Evolutionary conservation across 1,140 invertebrate genomes (phyloP), one percentile per base, ranked within the genome.

Genomic region (Lepidurus packardi): DNA sequence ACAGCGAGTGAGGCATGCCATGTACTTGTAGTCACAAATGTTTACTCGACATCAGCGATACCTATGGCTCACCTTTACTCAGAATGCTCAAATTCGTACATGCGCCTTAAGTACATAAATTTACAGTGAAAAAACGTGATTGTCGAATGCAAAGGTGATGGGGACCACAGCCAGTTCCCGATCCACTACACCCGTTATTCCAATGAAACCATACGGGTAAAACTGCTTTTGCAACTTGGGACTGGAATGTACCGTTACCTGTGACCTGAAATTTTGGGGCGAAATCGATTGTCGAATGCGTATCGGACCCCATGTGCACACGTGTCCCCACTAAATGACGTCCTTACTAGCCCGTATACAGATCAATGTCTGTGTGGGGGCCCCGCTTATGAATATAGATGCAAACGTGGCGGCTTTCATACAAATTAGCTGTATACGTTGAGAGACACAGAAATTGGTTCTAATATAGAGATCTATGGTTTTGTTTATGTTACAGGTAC

Each of bases 201-300:
- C 53, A 65, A n/a, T 65, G 53, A 65, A 13, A 65, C n/a, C 53
- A 65, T 65, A 65, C 53, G 53, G 53, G 53, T 65, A 65, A 65
- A 65, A 65, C 53, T 21, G 1, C 13, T 65, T 65, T 34, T 34
- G 34, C 34, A 2, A 34, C 34, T 34, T 34, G 34, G 34, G 34
- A 34, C 34, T 34, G 34, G 34, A 34, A 34, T 65, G 53, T 65
- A 65, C 53, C 53, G 53, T 65, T 65, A 65, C 53, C 13, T 65
- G 53, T 65, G 53, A 65, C 53, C 53, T 65, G 53, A 65, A 65
- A 65, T 16, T 65, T 65, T 3, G 34, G 53, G 53, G 53, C 21
- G 5, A 65, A 65, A 65, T 65, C 53, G 53, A 65, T 65, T 21
- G 53, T 13, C 53, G n/a, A 13, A 65, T 21, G 7, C 16, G 53